phyloP scores from a whole-genome alignment of 2,113 vertebrate genomes.

The Leucoraja erinaceus region DNA sequence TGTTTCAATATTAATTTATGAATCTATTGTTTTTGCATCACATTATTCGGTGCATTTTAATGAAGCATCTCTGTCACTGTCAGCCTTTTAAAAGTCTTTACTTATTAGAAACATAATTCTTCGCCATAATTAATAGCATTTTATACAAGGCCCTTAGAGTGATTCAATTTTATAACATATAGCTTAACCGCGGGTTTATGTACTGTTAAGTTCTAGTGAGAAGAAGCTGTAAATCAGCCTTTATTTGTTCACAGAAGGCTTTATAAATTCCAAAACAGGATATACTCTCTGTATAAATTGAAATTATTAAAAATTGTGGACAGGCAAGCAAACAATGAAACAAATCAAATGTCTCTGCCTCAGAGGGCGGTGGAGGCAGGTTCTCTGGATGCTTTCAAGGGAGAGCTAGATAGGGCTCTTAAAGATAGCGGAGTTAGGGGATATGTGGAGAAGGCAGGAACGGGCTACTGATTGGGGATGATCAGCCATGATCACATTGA shows the following conservation, averaged over 20 bases:
- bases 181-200: background rate
- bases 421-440: too few species aligned
- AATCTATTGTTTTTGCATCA: background rate
- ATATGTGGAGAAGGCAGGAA: too few species aligned
- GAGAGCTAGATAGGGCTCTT: too few species aligned
- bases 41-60: background rate
- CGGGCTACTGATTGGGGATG: too few species aligned
- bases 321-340: background rate
- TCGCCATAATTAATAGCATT: background rate
- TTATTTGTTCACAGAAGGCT: background rate
- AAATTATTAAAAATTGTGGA: background rate
- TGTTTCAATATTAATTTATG: background rate
- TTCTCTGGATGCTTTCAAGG: too few species aligned
- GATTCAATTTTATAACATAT: conserved; percentile 2
- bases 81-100: background rate
- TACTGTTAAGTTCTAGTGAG: background rate
- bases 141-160: background rate
- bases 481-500: too few species aligned
- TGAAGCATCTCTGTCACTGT: background rate
- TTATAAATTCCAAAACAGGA: background rate
- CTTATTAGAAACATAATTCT: background rate
- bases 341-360: too few species aligned
- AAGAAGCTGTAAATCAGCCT: background rate
- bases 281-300: background rate
- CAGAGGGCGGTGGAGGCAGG: too few species aligned